Conservation (phyloP, 2,113 vertebrate species). For the Pao palembangensis region DNA sequence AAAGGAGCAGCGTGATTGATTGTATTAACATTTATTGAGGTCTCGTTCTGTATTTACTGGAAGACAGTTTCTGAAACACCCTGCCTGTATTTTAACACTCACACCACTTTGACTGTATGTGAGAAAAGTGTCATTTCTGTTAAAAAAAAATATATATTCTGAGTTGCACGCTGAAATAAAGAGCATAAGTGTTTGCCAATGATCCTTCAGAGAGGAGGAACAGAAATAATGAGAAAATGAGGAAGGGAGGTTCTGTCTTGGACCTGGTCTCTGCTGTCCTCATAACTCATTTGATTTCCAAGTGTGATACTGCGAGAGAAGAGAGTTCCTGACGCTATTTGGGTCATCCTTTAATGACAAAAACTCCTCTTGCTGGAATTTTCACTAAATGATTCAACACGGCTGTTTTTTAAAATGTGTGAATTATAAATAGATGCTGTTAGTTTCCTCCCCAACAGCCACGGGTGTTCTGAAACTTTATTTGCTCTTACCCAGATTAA, state of each 20-base stretch:
- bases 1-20: too few relatives aligned
- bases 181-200: too few relatives aligned
- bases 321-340: constrained; percentile 33
- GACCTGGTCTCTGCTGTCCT: not conserved
- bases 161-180: too few relatives aligned
- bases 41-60: too few relatives aligned
- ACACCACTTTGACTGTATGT: too few relatives aligned
- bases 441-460: constrained; percentile 52
- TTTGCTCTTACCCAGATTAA: constrained; percentile 36
- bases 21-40: too few relatives aligned
- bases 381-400: constrained; percentile 74
- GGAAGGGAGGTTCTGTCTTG: not conserved
- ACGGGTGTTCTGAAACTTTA: constrained; percentile 22
- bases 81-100: too few relatives aligned
- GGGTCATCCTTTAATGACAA: constrained; percentile 71
- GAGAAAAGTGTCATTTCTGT: too few relatives aligned
- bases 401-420: constrained; percentile 59
- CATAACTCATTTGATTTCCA: constrained; percentile 1
- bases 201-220: not conserved
- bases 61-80: too few relatives aligned
- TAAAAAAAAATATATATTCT: too few relatives aligned
- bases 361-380: constrained; percentile 64
- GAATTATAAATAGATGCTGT: constrained; percentile 67
- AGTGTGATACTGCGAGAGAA: not conserved
- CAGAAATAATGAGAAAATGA: not conserved